A percentile compares a stretch with the other conserved stretches of the same genome.
Evolutionary conservation across 2,888 invertebrate genomes (phyloP).

Genomic region (Colostygia pectinataria): DNA sequence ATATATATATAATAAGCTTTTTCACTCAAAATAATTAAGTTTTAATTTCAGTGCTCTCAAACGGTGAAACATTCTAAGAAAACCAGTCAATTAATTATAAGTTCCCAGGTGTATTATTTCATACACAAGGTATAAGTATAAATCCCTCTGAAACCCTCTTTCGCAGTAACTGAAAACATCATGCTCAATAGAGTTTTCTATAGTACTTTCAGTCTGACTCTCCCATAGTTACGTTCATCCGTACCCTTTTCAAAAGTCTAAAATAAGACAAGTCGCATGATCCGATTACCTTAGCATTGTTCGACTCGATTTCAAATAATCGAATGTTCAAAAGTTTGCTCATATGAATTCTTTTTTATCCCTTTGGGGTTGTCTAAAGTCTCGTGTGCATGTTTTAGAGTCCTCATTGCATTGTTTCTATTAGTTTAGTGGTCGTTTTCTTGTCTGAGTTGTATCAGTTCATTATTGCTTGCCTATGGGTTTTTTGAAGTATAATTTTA

Average conservation of each 20-base stretch:
- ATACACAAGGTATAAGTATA: too few relatives aligned
- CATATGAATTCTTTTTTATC: slow-evolving; percentile 28
- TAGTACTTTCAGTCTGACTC: not conserved
- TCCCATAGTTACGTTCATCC: not conserved
- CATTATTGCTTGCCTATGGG: slow-evolving; percentile 7
- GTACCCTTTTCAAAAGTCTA: slow-evolving; percentile 14
- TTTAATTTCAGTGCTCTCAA: too few relatives aligned
- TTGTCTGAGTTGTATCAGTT: slow-evolving; percentile 41
- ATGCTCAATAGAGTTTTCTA: not conserved
- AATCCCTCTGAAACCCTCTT: not conserved
- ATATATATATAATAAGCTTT: too few relatives aligned
- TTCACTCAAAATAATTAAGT: too few relatives aligned
- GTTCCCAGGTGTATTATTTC: too few relatives aligned
- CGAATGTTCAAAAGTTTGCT: slow-evolving; percentile 21
- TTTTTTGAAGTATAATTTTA: too few relatives aligned
- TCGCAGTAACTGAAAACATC: not conserved
- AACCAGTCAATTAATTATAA: too few relatives aligned
- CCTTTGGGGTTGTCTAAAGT: slow-evolving; percentile 40
- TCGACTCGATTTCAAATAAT: slow-evolving; percentile 16
- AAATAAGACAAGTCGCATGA: slow-evolving; percentile 10
- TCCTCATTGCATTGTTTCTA: slow-evolving; percentile 39
- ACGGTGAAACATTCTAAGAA: too few relatives aligned
- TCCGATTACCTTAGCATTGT: slow-evolving; percentile 18
- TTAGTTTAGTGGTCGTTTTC: slow-evolving; percentile 39
- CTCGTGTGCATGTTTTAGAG: too few relatives aligned